Base-by-base conservation (phyloP, 2,888 invertebrate genomes). In the Bhutanitis thaidina region DNA sequence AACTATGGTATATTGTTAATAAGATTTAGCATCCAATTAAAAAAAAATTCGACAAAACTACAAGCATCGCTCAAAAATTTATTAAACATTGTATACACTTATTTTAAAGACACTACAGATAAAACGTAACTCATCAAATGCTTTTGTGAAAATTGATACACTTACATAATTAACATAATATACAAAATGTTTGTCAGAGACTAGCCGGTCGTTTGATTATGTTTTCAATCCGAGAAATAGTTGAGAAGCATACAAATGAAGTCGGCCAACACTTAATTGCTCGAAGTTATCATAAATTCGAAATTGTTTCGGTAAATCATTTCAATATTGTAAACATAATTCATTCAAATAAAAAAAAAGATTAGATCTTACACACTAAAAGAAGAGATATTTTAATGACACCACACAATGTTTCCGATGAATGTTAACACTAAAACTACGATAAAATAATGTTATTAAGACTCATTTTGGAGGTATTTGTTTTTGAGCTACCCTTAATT, bases 381-480 rank as follows among this genome's bases (percentile, higher is more conserved):
- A 40, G 20, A 20, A 20, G 20, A 39, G 39, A 32, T 13, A 9
- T 27, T 40, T 29, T 4, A 39, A 40, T 39, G 34, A 48, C 14
- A 13, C 27, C 27, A 48, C 46, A 30, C 25, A 34, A 10, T 52
- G 41, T 52, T 32, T 7, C 41, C 45, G 29, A 40, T 43, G 14
- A 30, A 51, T 35, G 30, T 36, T 41, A 51, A 30, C 9, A 32
- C 36, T 46, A 46, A 46, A 46, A 25, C 41, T 52, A 52, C 13
- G 20, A 36, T 46, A 51, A 41, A 51, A 20, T 20, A 35, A 41
- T 20, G 14, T 45, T 38, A 38, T 39, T 51, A 51, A 51, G 51
- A 51, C 51, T 51, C 46, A 37, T 51, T 41, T 32, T 51, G 51
- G 51, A 51, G 51, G 51, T 51, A 51, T 43, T 46, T 46, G 51